Base-by-base conservation (phyloP, 1,140 invertebrate species). In the Chironomus tepperi region DNA sequence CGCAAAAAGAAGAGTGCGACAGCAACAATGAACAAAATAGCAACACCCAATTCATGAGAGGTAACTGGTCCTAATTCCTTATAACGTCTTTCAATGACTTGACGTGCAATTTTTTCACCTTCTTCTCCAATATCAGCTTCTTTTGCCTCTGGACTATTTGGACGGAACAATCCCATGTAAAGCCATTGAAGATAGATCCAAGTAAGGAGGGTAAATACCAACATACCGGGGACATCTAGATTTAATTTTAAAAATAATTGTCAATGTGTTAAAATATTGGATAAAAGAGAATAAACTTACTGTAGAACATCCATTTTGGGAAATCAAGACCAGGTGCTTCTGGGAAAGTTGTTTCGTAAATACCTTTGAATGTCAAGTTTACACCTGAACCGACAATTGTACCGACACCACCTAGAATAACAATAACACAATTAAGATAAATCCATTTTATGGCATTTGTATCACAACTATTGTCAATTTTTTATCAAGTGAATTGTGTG, bases 1-100 rank as follows among this genome's bases (percentile, higher is more conserved):
- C 94, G 87, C 80, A 96, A 94, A 80, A 97, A 91, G 91, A 95
- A 98, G 75, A 97, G 84, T 70, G 92, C 76, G 2, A 97, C 89
- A 6, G 95, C 88, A 10, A 89, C 76, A 7, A 93, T 80, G 80
- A 98, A 98, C 18, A 95, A 83, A 10, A 88, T 76, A 42, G 92
- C 88, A 0, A 96, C 91, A 18, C 86, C 85, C 81, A 79, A 84
- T 84, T 98, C 95, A 75, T 96, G 92, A 85, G 91, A 94, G 57
- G 87, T 89, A 79, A 93, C 88, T 0, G 90, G 88, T 43, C 94
- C 94, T 72, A 96, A 85, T 76, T 88, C 88, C 75, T 86, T 83
- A 82, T 95, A 93, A 79, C 92, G 90, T 65, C 88, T 84, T 74
- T 84, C 83, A 76, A 96, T 89, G 34, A 90, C 85, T 77, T 88